Evolutionary conservation across 2,113 vertebrate species (phyloP).

Genomic region (Scomber colias): DNA sequence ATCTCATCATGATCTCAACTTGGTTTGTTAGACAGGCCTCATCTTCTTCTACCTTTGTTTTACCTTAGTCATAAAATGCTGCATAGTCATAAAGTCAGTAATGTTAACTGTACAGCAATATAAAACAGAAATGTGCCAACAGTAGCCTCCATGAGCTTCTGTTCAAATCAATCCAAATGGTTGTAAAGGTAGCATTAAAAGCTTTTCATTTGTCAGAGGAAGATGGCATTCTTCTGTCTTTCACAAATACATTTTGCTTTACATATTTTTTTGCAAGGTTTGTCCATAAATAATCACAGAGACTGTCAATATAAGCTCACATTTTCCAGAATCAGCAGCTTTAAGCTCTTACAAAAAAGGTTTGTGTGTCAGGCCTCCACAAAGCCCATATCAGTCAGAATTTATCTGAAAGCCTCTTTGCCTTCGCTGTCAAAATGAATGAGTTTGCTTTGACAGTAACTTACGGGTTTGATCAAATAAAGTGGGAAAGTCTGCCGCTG

Average conservation of each 20-base stretch:
- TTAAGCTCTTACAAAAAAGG: neutral
- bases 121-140: too few species aligned
- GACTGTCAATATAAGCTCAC: neutral
- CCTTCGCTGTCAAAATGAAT: constrained; percentile 43
- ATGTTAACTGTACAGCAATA: too few species aligned
- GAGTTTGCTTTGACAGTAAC: constrained; percentile 26
- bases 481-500: constrained; percentile 7
- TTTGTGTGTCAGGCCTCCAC: neutral
- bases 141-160: too few species aligned
- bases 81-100: too few species aligned
- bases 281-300: neutral
- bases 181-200: too few species aligned
- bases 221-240: neutral
- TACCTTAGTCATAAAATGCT: too few species aligned
- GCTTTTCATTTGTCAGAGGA: neutral
- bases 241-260: neutral
- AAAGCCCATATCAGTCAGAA: constrained; percentile 3
- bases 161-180: too few species aligned
- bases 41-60: too few species aligned
- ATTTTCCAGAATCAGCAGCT: constrained; percentile 12
- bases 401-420: neutral
- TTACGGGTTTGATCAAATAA: constrained; percentile 32
- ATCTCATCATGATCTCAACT: too few species aligned
- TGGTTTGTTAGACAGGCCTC: too few species aligned
- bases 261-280: neutral